Conservation (phyloP, 2,797 vertebrate genomes). For the Liasis olivaceus region DNA sequence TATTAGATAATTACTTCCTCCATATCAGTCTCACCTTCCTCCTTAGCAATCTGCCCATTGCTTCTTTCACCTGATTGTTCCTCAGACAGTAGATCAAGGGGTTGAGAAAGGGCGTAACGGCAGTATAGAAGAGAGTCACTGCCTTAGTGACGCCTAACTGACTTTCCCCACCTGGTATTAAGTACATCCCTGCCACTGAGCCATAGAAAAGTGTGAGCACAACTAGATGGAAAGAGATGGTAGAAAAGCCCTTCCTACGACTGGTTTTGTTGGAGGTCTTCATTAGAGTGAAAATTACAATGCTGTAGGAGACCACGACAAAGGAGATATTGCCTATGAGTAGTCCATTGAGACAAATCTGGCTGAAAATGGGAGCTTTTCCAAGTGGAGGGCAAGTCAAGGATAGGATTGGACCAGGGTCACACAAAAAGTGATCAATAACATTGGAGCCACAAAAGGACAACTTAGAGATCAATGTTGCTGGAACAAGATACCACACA, state of each 20-base stretch:
- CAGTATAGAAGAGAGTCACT: constrained; percentile 52
- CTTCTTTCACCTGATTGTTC: constrained; percentile 58
- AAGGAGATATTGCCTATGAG: not conserved
- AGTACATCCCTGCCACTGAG: constrained; percentile 61
- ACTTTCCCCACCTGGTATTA: constrained; percentile 39
- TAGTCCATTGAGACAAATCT: not conserved
- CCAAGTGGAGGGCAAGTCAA: constrained; percentile 9
- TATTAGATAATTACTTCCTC: not conserved
- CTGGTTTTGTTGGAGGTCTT: not conserved
- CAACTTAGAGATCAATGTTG: not conserved
- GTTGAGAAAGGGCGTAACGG: constrained; percentile 61
- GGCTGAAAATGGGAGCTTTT: not conserved
- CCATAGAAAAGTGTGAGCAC: constrained; percentile 62
- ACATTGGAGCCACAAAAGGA: constrained; percentile 7
- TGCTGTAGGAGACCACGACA: constrained; percentile 13
- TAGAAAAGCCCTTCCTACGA: constrained; percentile 61
- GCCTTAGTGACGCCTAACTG: constrained; percentile 36
- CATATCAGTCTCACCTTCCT: not conserved
- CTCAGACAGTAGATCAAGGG: constrained; percentile 64
- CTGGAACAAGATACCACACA: not conserved
- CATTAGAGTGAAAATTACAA: constrained; percentile 34
- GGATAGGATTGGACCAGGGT: not conserved
- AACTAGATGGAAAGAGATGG: constrained; percentile 60
- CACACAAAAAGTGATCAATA: constrained; percentile 33
- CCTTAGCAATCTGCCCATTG: constrained; percentile 10